These are phyloP conservation scores for Camelus dromedarius DNA, from an alignment of 2,113 vertebrate species.

Conservation along the genomic window DNA sequence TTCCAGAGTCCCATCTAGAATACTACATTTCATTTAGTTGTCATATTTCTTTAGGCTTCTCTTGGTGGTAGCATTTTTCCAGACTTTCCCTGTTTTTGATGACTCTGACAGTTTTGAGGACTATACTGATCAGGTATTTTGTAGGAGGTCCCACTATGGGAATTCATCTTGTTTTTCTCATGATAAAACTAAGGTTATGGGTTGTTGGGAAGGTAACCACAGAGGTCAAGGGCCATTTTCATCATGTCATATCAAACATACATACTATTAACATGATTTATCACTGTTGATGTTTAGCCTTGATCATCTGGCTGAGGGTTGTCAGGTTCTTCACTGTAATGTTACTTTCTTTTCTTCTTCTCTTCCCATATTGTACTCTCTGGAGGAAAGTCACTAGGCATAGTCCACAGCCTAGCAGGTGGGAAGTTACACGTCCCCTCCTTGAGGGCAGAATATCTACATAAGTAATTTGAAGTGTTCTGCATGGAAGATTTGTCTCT, in stretches of 20 bases:
- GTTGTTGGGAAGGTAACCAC: neutral
- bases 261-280: neutral
- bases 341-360: neutral
- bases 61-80: neutral
- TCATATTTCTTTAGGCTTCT: neutral
- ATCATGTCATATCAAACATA: neutral
- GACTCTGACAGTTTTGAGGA: slow-evolving; percentile 12
- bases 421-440: neutral
- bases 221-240: neutral
- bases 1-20: neutral
- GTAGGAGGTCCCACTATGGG: neutral
- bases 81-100: slow-evolving; percentile 16
- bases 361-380: neutral
- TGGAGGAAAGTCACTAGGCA: neutral
- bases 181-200: neutral
- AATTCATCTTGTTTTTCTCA: neutral
- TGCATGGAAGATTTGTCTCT: neutral
- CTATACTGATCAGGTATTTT: neutral
- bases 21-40: neutral
- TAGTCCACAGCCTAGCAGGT: neutral
- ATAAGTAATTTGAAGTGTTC: neutral
- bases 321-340: slow-evolving; percentile 14
- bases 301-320: neutral
- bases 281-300: neutral
- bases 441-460: neutral